Evolutionary conservation across 2,888 invertebrate genomes (phyloP), one percentile per base, ranked within the genome.

Genomic region (Cheilosia soror): DNA sequence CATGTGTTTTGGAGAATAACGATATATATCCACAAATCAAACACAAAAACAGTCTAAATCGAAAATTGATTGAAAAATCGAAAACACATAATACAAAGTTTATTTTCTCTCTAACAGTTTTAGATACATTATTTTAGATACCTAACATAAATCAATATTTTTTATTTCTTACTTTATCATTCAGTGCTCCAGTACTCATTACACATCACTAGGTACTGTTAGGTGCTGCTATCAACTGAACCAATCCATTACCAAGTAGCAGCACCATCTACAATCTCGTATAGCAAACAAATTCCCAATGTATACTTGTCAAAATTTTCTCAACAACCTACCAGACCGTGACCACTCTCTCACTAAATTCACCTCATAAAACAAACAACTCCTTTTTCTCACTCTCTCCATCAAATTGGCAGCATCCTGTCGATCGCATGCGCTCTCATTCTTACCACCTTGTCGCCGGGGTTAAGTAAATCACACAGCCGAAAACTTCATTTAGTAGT

Each of bases 381-480:
- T 62, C 9, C 57, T 47, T 57, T 29, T 13, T 72, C 83, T 78
- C 82, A 15, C 60, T 82, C 78, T 62, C 57, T 51, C 83, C 9
- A 37, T 33, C 9, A 29, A 42, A 6, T 6, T 0, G 31, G 44
- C 15, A 37, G 44, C 15, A 37, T 15, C 20, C 47, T 25, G 13
- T 55, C 60, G 31, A 71, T 58, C 69, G 65, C 84, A 75, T 83
- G 83, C 83, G 83, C 83, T 84, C 71, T 84, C 84, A 40, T 68
- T 85, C 72, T 63, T 7, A 15, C 73, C 51, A 66, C 66, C 62
- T 29, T 7, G 62, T 55, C 37, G 51, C 71, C 71, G 76, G 53
- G 55, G 31, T 55, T 40, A 25, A 31, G n/a, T 25, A 11, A 29
- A 62, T 51, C 57, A 75, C 57, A 63, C 31, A 31, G 27, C 0